These are phyloP conservation scores for Plutella xylostella DNA, from an alignment of 2,888 invertebrate species.

Conservation along the genomic window DNA sequence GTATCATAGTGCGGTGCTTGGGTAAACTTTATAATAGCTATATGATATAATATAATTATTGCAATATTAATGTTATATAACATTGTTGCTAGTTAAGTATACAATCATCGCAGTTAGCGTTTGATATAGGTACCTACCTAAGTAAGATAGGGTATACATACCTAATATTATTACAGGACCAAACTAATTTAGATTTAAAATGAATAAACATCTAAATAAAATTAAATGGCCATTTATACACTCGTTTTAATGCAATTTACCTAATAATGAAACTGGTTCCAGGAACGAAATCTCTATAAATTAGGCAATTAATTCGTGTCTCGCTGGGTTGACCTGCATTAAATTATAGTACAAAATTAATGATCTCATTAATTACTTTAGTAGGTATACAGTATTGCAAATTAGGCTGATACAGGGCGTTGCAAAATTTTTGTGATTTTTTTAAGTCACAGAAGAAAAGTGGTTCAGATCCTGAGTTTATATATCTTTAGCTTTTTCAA, in stretches of 20 bases:
- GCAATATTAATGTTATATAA: slow-evolving; percentile 21
- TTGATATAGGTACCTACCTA: slow-evolving; percentile 14
- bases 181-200: slow-evolving; percentile 52
- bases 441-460: too few relatives aligned
- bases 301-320: too few relatives aligned
- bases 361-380: not conserved
- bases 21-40: too few relatives aligned
- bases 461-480: too few relatives aligned
- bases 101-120: slow-evolving; percentile 52
- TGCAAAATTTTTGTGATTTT: too few relatives aligned
- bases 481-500: too few relatives aligned
- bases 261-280: not conserved
- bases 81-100: slow-evolving; percentile 6
- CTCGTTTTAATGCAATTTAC: slow-evolving; percentile 3
- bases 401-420: not conserved
- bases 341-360: too few relatives aligned
- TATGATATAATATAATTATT: slow-evolving; percentile 22
- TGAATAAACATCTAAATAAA: slow-evolving; percentile 26
- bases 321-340: too few relatives aligned
- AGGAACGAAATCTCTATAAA: too few relatives aligned
- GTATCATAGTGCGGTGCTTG: too few relatives aligned
- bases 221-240: slow-evolving; percentile 43
- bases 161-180: slow-evolving; percentile 45
- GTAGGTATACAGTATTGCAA: not conserved
- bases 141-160: not conserved